Conservation (phyloP, 2,113 vertebrate genomes). For the Brienomyrus longianalis region DNA sequence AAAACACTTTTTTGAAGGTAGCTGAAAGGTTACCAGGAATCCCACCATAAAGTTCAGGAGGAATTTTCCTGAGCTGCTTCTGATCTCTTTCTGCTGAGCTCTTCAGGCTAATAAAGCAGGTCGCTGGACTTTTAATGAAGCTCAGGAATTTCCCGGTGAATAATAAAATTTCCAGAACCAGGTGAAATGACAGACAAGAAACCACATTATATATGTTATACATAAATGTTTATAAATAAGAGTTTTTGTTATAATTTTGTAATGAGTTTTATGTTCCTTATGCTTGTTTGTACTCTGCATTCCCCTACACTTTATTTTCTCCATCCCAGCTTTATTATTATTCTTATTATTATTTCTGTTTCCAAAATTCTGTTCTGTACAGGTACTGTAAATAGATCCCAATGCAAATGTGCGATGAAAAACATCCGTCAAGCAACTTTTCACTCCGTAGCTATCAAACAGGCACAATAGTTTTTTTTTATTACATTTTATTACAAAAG, state of each 20-base stretch:
- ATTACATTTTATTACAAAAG: conserved; percentile 47
- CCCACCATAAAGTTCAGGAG: neutral
- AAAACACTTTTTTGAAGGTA: neutral
- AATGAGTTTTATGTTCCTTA: too few species aligned
- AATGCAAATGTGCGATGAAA: neutral
- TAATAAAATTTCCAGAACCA: neutral
- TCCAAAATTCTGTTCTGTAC: neutral
- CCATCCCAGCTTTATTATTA: too few species aligned
- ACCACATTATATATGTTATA: neutral
- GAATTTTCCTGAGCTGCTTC: neutral
- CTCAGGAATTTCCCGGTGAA: neutral
- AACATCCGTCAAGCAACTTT: neutral
- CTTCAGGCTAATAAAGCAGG: neutral
- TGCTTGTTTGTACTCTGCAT: too few species aligned
- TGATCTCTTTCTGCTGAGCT: neutral
- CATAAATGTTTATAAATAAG: neutral
- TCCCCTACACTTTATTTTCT: too few species aligned
- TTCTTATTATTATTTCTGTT: too few species aligned
- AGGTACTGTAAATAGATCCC: neutral
- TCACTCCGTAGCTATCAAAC: neutral
- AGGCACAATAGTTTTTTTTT: neutral
- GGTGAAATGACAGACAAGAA: neutral
- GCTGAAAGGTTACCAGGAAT: neutral
- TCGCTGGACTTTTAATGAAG: neutral
- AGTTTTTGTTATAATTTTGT: too few species aligned